Evolutionary conservation across 2,888 invertebrate genomes (phyloP), one percentile per base, ranked within the genome.

Genomic region (Adineta ricciae): DNA sequence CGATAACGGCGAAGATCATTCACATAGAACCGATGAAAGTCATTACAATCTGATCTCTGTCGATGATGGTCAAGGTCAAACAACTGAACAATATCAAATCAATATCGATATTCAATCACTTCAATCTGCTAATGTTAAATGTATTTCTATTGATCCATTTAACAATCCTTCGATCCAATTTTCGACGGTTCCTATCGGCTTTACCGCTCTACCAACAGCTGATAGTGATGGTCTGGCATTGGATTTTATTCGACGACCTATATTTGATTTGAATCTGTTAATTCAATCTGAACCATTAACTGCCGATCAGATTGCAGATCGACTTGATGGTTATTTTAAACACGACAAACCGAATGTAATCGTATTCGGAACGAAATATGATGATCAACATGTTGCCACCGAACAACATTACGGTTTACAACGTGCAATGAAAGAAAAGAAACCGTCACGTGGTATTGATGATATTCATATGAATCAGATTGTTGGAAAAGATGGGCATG

Each of bases 81-180:
- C 9, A n/a, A 1, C 24, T n/a, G 78, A 78, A 41, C 24, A 78
- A 41, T 78, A 78, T 78, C 78, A 78, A 41, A 41, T 78, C 11
- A 78, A 78, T 78, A 78, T 78, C 1, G 78, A 78, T 78, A 78
- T 78, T n/a, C 78, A 78, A 78, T 78, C 78, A 78, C 41, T 78
- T 38, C 78, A 78, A 41, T 38, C 38, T 11, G 41, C 78, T 14
- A 78, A 78, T 41, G 78, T 78, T 78, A 38, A 78, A 38, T 41
- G 38, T 41, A 41, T 41, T n/a, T 41, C n/a, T n/a, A 78, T 78
- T n/a, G 78, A 78, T 78, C 38, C 38, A 41, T 78, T 41, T 38
- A 21, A n/a, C 2, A 41, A 24, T 41, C n/a, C 78, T 41, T 78
- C n/a, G 0, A 41, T 78, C 38, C 24, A 21, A 78, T 78, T 78